Evolutionary conservation across 2,797 vertebrate species (phyloP), one percentile per base, ranked within the genome.

Genomic region (Hyperoplus immaculatus): DNA sequence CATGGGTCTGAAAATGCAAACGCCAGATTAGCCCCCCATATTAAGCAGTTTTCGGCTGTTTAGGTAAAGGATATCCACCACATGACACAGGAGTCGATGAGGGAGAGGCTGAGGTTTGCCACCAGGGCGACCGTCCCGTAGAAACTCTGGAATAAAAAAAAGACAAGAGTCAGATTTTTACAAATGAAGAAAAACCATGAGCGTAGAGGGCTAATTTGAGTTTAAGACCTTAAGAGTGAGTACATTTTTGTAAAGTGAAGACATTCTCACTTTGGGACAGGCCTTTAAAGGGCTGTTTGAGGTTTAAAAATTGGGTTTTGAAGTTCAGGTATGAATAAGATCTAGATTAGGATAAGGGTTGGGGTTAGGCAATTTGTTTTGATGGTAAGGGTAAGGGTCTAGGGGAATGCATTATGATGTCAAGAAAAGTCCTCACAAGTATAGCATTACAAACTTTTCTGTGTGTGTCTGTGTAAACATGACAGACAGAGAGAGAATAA

Each of bases 21-120:
- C 21, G n/a, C 4, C 38, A 6, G 38, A 16, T 39, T 6, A 14
- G n/a, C 8, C 0, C n/a, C 29, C 29, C 29, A 29, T 0, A 29
- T 2, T 1, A 1, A 59, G 16, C 5, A 8, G 12, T 4, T 60
- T 13, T n/a, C 21, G 11, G 10, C n/a, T 12, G 21, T 53, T 2
- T 36, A 45, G 41, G 61, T 58, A 96, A 97, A 99, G 97, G 97
- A 99, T 99, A 99, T 98, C 97, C 97, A 99, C 95, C 97, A 98
- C 95, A 98, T 97, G 92, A 98, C 96, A 90, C 97, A 98, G 90
- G 97, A 96, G 95, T 98, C 97, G 80, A 97, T 96, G 89, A 98
- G 88, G 82, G 97, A 97, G 78, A 99, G 96, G 90, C 94, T 95
- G 89, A 99, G 94, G 91, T 96, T 97, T 84, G 96, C 95, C 89